These are phyloP conservation scores for Meloidogyne chitwoodi DNA, from an alignment of 1,140 invertebrate genomes.

Conservation along the genomic window DNA sequence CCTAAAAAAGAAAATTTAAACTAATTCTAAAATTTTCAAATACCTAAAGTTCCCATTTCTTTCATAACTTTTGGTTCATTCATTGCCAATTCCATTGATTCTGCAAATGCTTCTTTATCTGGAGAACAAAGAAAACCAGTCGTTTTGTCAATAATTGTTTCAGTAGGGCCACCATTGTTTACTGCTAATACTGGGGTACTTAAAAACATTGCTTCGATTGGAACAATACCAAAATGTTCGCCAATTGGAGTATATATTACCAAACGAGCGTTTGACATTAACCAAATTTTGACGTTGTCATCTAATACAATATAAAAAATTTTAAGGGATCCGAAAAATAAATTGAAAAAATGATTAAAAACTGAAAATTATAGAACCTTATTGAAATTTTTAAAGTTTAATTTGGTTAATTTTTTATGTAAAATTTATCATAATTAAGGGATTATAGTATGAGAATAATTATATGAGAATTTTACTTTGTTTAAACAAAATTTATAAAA, in stretches of 20 bases:
- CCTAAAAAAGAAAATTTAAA: conserved; percentile 65
- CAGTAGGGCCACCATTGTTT: conserved; percentile 84
- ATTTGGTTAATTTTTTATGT: too few species aligned
- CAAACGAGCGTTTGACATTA: conserved; percentile 69
- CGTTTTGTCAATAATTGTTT: conserved; percentile 79
- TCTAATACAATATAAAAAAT: conserved; percentile 72
- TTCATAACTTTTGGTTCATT: conserved; percentile 63
- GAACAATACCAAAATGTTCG: conserved; percentile 99
- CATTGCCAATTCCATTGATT: conserved; percentile 68
- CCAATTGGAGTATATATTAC: conserved; percentile 88
- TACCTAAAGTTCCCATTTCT: conserved; percentile 71
- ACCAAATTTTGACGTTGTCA: conserved; percentile 74
- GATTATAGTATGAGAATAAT: too few species aligned
- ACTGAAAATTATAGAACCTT: background rate
- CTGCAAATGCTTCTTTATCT: conserved; percentile 69
- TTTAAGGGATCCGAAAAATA: too few species aligned
- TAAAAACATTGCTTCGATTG: conserved; percentile 94
- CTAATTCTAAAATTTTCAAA: conserved; percentile 69
- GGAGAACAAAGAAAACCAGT: conserved; percentile 82
- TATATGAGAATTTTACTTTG: too few species aligned
- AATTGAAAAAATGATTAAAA: background rate
- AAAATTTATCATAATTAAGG: too few species aligned
- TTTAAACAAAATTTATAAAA: too few species aligned
- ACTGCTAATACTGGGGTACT: conserved; percentile 86
- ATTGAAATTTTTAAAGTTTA: too few species aligned